A percentile compares a stretch with the other conserved stretches of the same genome.
phyloP scores from a whole-genome alignment of 64 coral and sea anemone genomes.

The Catalaphyllia jardinei region DNA sequence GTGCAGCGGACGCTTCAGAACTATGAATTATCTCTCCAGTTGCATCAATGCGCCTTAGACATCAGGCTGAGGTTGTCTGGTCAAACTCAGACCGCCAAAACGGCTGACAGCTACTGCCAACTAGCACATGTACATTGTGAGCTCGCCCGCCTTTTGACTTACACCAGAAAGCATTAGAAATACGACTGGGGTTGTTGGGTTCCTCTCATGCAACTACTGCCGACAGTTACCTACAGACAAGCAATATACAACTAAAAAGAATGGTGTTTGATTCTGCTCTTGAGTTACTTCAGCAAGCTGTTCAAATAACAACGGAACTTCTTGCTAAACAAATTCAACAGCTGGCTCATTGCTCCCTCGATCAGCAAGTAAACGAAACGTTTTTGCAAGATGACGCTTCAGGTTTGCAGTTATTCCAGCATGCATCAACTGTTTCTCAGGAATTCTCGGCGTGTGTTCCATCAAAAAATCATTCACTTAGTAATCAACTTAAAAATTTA shows the following conservation, averaged over 20 bases:
- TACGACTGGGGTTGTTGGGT: background rate
- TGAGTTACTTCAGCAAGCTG: background rate
- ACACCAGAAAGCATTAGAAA: background rate
- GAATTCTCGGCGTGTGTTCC: background rate
- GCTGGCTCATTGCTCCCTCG: background rate
- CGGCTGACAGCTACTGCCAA: background rate
- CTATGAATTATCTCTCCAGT: background rate
- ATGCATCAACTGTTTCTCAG: background rate
- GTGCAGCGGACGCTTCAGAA: background rate
- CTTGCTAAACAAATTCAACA: background rate
- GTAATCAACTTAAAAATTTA: background rate
- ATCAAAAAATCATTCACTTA: background rate
- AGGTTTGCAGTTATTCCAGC: background rate
- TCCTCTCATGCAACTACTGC: background rate
- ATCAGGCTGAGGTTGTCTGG: background rate
- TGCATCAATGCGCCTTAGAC: background rate
- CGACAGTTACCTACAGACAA: background rate
- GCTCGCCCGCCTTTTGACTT: background rate
- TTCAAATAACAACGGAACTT: background rate
- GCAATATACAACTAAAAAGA: background rate
- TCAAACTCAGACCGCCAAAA: background rate
- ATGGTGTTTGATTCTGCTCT: background rate
- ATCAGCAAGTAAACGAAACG: background rate
- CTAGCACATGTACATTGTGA: background rate
- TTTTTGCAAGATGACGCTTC: background rate